These are phyloP conservation scores for Alaudala cheleensis DNA, from an alignment of 2,113 vertebrate species.

Conservation along the genomic window DNA sequence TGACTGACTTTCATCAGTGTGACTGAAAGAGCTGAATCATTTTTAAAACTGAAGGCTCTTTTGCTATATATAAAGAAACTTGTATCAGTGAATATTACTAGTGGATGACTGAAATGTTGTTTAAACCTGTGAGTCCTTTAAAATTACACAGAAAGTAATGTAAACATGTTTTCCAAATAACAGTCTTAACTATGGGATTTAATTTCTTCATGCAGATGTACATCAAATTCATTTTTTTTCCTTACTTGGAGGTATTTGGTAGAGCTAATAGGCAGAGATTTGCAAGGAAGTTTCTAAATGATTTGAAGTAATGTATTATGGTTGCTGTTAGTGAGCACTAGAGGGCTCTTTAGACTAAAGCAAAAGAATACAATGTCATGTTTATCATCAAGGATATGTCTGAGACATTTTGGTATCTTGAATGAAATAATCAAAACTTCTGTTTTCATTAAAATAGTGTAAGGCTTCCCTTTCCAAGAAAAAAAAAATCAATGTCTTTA, in stretches of 20 bases:
- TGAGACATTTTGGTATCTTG: background rate
- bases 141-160: background rate
- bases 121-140: background rate
- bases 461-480: background rate
- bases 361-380: background rate
- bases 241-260: background rate
- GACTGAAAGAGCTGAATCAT: background rate
- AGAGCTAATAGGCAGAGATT: background rate
- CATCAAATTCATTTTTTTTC: background rate
- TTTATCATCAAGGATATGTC: background rate
- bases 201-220: background rate
- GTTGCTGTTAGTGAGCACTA: constrained; percentile 32
- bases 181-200: background rate
- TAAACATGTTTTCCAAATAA: background rate
- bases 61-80: background rate
- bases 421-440: background rate
- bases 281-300: background rate
- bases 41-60: background rate
- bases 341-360: constrained; percentile 67
- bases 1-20: background rate
- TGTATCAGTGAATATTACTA: background rate
- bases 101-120: background rate
- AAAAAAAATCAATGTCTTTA: background rate
- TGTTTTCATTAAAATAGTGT: background rate
- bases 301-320: background rate